Base-by-base conservation (phyloP, 2,113 vertebrate species). In the Rana temporaria region DNA sequence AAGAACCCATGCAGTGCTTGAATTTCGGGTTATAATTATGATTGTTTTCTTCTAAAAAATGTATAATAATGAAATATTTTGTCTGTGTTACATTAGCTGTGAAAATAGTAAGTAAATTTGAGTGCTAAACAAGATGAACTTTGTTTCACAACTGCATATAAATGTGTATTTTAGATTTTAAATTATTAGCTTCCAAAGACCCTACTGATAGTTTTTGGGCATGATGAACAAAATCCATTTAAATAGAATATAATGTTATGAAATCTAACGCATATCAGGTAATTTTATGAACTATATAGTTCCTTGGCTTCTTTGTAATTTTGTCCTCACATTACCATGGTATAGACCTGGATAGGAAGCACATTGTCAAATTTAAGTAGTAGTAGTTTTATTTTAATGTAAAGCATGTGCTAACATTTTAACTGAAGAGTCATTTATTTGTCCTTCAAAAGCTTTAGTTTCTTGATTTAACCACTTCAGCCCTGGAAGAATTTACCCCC, bases 1-100 rank as follows among this genome's bases (percentile, higher is more conserved):
- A 62, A 16, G 56, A 57, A 62, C 72, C 32, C 22, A 32, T 62
- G 30, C 59, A 75, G 15, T 75, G 56, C 72, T 75, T 75, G 72
- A 75, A 62, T 56, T 55, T 71, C 9, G 12, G 4, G 7, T 52
- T 71, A 52, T 24, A 52, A 24, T 55, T 71, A 55, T 4, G 7
- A 24, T 2, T 69, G 42, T 52, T 55, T 26, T 1, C 55, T 18
- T 55, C 34, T 55, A 55, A 53, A 42, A 42, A 48, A 63, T 63
- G 24, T 26, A 24, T 12, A 11, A 14, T 63, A 63, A 11, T 60
- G 19, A 63, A 63, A 63, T 63, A 11, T 20, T 26, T 19, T 74
- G 8, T 62, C 8, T 57, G 48, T 26, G 56, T 73, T n/a, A 15
- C 20, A 70, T 53, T 70, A 34, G 56, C 56, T 62, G 14, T 62